Evolutionary conservation across 2,888 invertebrate species (phyloP).

Genomic region (Pheosia tremula): DNA sequence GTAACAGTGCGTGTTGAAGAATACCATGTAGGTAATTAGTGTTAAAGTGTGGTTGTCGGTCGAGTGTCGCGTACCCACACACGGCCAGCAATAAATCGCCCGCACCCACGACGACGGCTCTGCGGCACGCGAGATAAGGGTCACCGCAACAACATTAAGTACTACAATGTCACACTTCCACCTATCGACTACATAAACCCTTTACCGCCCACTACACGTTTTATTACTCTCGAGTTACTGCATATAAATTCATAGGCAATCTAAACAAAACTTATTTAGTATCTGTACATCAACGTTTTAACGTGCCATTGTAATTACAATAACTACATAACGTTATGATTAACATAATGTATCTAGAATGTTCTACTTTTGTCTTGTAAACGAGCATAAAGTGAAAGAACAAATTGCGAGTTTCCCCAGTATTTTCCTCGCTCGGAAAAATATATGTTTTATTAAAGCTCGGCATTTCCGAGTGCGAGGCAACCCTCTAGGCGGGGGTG

Average conservation of each 20-base stretch:
- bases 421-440: conserved; percentile 85
- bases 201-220: conserved; percentile 48
- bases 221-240: conserved; percentile 57
- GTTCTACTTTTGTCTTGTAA: conserved; percentile 85
- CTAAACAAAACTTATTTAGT: conserved; percentile 12
- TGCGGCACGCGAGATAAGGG: conserved; percentile 73
- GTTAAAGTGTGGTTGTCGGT: conserved; percentile 52
- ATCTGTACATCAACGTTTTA: conserved; percentile 27
- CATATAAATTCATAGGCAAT: conserved; percentile 35
- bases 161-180: conserved; percentile 65
- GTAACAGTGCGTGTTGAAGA: conserved; percentile 3
- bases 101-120: conserved; percentile 62
- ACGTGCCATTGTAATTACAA: conserved; percentile 50
- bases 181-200: conserved; percentile 57
- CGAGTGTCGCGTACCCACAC: conserved; percentile 55
- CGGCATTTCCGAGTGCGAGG: conserved; percentile 84
- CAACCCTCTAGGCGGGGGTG: conserved; percentile 72
- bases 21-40: conserved; percentile 37
- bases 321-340: conserved; percentile 78
- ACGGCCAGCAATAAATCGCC: conserved; percentile 71
- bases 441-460: conserved; percentile 85
- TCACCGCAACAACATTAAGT: conserved; percentile 71
- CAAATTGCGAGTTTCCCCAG: conserved; percentile 85
- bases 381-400: conserved; percentile 85
- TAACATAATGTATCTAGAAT: conserved; percentile 83